A percentile compares a stretch with the other conserved stretches of the same genome.
Conservation (phyloP, 2,113 vertebrate genomes). For the Mellivora capensis region DNA sequence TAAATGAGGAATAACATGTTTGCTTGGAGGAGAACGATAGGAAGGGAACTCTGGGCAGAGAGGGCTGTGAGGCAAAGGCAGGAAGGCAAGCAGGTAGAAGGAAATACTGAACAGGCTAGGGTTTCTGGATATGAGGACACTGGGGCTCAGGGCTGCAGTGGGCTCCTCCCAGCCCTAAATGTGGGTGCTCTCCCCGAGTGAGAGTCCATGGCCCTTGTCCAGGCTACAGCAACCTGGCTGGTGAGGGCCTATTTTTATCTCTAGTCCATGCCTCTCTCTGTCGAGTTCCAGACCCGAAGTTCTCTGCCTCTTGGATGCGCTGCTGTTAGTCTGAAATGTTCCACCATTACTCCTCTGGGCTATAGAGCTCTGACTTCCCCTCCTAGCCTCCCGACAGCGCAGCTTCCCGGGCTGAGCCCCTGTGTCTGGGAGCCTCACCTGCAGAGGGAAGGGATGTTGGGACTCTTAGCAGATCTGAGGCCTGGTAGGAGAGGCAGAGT, state of each 20-base stretch:
- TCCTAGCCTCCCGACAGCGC: not conserved
- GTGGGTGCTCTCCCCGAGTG: not conserved
- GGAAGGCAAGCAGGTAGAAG: not conserved
- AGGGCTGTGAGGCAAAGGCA: not conserved
- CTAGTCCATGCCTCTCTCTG: not conserved
- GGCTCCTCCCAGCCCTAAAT: not conserved
- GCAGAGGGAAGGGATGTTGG: not conserved
- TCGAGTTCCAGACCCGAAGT: not conserved
- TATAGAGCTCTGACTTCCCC: not conserved
- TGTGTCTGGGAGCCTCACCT: not conserved
- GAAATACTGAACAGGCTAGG: not conserved
- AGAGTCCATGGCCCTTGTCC: not conserved
- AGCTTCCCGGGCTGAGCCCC: not conserved
- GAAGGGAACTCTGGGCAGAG: not conserved
- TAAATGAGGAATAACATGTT: not conserved
- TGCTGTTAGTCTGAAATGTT: not conserved
- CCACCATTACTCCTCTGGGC: not conserved
- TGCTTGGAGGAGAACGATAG: not conserved
- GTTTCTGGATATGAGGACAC: not conserved
- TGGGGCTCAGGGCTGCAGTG: not conserved
- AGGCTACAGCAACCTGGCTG: not conserved
- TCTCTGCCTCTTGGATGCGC: not conserved
- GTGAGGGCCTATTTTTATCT: not conserved
- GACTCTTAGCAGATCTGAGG: not conserved
- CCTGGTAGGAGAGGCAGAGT: not conserved